Base-by-base conservation (phyloP, 2,113 vertebrate species). In the Amazona vittata region DNA sequence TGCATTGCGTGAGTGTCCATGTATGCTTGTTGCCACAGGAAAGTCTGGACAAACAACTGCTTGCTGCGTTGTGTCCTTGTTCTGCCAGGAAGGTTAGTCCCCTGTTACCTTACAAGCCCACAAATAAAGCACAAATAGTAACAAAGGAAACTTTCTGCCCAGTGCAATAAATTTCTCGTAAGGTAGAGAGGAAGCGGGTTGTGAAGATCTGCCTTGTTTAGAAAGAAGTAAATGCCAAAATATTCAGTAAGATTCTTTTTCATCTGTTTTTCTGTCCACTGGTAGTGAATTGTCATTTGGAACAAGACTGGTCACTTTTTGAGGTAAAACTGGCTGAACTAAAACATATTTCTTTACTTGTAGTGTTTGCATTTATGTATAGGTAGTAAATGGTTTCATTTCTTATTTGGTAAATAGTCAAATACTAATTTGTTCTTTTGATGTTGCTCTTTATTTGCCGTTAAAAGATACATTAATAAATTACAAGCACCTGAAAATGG, bases 401-500 rank as follows among this genome's bases (percentile, higher is more conserved):
- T 75, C 46, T 83, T 70, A 49, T 79, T 83, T 88, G 59, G 44
- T 89, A 86, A 96, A 71, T 28, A 94, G 24, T 92, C 57, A 91
- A 94, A 73, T 59, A 25, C 47, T 49, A 57, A 20, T 49, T 83
- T 69, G 6, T 37, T 96, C 94, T 95, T 95, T 96, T 95, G 17
- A 85, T 92, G 29, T 94, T 97, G 96, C 94, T 96, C 65, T 97
- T 97, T 97, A 97, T 97, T 97, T 91, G 44, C 92, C 91, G 82
- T 77, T 96, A 64, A 71, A 91, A 91, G 94, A 96, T 93, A 95
- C n/a, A 67, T 64, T 84, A 95, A 96, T 97, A 96, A 92, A 94
- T 95, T 83, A 92, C 37, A 94, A 95, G 91, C 73, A 41, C 41
- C 57, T 87, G 57, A 53, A 89, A 84, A 29, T 31, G 53, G 70